A percentile compares a stretch with the other conserved stretches of the same genome.
These are phyloP conservation scores for Ctenicera cuprea DNA, from an alignment of 2,888 invertebrate species.

Conservation along the genomic window DNA sequence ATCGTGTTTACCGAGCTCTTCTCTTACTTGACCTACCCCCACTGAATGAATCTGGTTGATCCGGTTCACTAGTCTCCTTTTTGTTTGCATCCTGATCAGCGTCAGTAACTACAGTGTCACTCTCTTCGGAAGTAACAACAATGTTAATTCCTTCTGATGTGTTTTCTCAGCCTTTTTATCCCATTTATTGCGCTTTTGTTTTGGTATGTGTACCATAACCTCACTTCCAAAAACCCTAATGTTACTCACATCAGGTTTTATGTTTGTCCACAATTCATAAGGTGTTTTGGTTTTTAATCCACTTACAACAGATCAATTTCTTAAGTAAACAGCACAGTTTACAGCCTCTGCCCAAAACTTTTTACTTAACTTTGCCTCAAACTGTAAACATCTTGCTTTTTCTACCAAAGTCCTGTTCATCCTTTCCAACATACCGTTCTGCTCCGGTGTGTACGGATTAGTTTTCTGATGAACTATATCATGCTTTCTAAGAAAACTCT, in stretches of 20 bases:
- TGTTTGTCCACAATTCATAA: slow-evolving; percentile 45
- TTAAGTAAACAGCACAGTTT: slow-evolving; percentile 58
- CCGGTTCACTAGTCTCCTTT: neutral
- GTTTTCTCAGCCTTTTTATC: slow-evolving; percentile 44
- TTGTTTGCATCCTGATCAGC: too few relatives aligned
- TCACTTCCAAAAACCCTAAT: slow-evolving; percentile 50
- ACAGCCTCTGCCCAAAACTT: slow-evolving; percentile 57
- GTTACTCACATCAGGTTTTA: slow-evolving; percentile 59
- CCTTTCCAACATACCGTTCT: slow-evolving; percentile 60
- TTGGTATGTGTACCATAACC: slow-evolving; percentile 45
- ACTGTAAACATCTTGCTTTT: slow-evolving; percentile 55
- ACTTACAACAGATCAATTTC: slow-evolving; percentile 54
- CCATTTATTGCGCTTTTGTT: slow-evolving; percentile 47
- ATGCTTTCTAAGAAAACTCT: slow-evolving; percentile 52
- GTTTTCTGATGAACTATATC: slow-evolving; percentile 63
- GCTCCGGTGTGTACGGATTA: slow-evolving; percentile 60
- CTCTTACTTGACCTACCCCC: neutral
- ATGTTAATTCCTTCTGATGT: neutral
- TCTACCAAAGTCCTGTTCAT: slow-evolving; percentile 59
- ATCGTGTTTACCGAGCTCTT: neutral
- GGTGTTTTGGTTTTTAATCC: slow-evolving; percentile 37
- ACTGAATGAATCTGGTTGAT: neutral
- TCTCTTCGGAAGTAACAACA: neutral
- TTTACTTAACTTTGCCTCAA: slow-evolving; percentile 50
- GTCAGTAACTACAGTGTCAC: neutral